Evolutionary conservation across 2,888 invertebrate species (phyloP).

Genomic region (Eumerus sabulonum): DNA sequence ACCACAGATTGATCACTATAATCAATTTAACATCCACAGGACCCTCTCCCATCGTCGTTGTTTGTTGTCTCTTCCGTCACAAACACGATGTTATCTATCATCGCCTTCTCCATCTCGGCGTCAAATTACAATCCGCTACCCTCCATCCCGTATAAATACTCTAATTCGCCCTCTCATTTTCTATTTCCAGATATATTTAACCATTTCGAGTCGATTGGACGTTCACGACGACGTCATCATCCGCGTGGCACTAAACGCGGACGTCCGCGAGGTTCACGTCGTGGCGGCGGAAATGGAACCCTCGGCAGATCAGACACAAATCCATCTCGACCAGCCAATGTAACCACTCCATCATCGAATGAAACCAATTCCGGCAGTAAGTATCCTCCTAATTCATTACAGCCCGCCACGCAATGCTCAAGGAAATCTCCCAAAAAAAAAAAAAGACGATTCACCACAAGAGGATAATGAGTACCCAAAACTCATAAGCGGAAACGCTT

Average conservation of each 20-base stretch:
- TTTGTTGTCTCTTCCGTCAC: not conserved
- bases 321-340: slow-evolving; percentile 71
- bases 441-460: too few relatives aligned
- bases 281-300: slow-evolving; percentile 80
- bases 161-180: not conserved
- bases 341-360: slow-evolving; percentile 34
- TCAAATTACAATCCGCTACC: too few relatives aligned
- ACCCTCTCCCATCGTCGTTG: not conserved
- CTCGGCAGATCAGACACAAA: slow-evolving; percentile 72
- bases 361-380: slow-evolving; percentile 69
- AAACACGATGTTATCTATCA: too few relatives aligned
- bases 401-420: not conserved
- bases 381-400: slow-evolving; percentile 31
- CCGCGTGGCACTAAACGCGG: slow-evolving; percentile 85
- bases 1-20: too few relatives aligned
- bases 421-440: slow-evolving; percentile 23
- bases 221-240: slow-evolving; percentile 77
- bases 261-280: slow-evolving; percentile 86
- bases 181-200: slow-evolving; percentile 74
- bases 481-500: slow-evolving; percentile 50
- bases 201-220: slow-evolving; percentile 75
- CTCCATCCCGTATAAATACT: not conserved
- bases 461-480: slow-evolving; percentile 42
- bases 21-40: too few relatives aligned
- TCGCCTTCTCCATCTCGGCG: too few relatives aligned